A percentile compares a stretch with the other conserved stretches of the same genome.
Conservation (phyloP, 2,113 vertebrate genomes). For the Dicerorhinus sumatrensis region DNA sequence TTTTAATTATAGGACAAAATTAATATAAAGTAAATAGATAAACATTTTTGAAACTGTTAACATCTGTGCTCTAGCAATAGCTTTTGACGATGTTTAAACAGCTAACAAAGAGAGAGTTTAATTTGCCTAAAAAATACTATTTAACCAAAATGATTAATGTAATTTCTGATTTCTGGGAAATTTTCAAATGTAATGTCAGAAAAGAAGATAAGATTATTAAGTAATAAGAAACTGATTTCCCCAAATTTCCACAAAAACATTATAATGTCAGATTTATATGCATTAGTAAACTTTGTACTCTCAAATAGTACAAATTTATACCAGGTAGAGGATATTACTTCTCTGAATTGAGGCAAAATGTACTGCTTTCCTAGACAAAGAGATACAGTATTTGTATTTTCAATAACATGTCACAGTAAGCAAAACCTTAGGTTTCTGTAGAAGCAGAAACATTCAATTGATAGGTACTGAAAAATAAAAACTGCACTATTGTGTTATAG, state of each 20-base stretch:
- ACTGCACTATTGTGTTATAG: not conserved
- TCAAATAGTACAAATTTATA: not conserved
- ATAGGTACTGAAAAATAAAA: slow-evolving; percentile 31
- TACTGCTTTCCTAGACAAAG: slow-evolving; percentile 6
- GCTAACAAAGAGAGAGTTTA: not conserved
- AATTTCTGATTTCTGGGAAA: not conserved
- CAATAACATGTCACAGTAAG: slow-evolving; percentile 25
- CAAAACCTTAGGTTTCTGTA: slow-evolving; percentile 47
- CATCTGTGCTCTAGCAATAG: not conserved
- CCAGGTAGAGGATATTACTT: not conserved
- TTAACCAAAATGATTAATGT: not conserved
- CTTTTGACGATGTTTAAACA: not conserved
- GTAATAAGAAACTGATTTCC: not conserved
- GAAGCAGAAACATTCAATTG: not conserved
- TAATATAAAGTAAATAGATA: not conserved
- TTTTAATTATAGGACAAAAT: not conserved
- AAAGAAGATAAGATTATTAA: not conserved
- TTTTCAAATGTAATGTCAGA: not conserved
- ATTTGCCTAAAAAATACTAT: slow-evolving; percentile 11
- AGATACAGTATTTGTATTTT: not conserved
- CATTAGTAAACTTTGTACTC: not conserved
- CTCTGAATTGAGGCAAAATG: slow-evolving; percentile 5
- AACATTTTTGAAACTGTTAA: not conserved
- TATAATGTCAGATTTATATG: not conserved
- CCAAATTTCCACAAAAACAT: not conserved